A percentile compares a stretch with the other conserved stretches of the same genome.
Conservation (phyloP, 2,888 invertebrate species). For the Drosophila hawaiiensis region DNA sequence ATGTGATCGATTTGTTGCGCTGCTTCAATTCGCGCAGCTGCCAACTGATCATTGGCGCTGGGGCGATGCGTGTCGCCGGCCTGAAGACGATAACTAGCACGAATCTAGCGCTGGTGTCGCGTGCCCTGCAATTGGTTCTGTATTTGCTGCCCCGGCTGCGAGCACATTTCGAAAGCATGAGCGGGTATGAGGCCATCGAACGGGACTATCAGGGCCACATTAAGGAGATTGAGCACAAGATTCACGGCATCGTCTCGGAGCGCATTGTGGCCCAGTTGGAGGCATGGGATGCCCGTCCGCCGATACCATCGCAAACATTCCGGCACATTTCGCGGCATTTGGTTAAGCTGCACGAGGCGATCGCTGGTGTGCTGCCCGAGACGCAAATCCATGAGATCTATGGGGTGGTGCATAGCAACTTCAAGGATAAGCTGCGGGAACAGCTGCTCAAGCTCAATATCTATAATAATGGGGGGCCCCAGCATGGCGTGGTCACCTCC, state of each 20-base stretch:
- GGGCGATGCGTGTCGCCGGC: conserved; percentile 97
- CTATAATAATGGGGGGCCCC: conserved; percentile 97
- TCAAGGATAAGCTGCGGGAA: conserved; percentile 94
- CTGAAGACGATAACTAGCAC: conserved; percentile 97
- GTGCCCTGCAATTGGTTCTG: conserved; percentile 92
- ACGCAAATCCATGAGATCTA: conserved; percentile 92
- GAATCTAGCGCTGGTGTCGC: conserved; percentile 94
- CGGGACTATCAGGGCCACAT: conserved; percentile 95
- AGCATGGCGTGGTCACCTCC: conserved; percentile 97
- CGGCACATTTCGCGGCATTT: conserved; percentile 95
- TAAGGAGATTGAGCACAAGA: conserved; percentile 95
- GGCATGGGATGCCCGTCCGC: conserved; percentile 97
- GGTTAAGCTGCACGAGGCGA: conserved; percentile 95
- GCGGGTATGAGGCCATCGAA: conserved; percentile 90
- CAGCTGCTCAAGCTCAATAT: conserved; percentile 94
- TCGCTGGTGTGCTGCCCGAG: conserved; percentile 93
- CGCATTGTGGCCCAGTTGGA: conserved; percentile 92
- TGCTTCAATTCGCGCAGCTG: conserved; percentile 95
- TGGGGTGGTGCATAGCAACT: conserved; percentile 92
- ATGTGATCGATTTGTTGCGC: conserved; percentile 94
- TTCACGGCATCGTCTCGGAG: conserved; percentile 94
- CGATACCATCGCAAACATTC: conserved; percentile 96
- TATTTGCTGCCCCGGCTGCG: conserved; percentile 92
- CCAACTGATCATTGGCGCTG: conserved; percentile 97
- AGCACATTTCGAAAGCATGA: conserved; percentile 88